phyloP scores from a whole-genome alignment of 1,140 invertebrate species.

The Trichonephila clavipes region DNA sequence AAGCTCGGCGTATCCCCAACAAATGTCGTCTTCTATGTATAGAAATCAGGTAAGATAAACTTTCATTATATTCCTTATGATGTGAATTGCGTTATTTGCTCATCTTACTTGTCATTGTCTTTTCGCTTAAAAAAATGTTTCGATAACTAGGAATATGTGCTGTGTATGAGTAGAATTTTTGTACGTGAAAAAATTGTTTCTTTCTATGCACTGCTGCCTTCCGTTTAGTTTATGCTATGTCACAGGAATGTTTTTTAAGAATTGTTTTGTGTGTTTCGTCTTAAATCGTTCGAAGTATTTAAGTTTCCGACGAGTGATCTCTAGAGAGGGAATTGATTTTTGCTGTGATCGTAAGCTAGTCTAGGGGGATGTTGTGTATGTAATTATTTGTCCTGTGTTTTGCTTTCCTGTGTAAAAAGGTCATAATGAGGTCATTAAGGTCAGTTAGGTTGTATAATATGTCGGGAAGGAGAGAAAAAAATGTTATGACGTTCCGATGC shows the following conservation, averaged over 20 bases:
- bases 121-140: no score
- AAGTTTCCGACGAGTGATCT: neutral
- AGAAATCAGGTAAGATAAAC: constrained; percentile 71
- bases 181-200: neutral
- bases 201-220: neutral
- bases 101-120: neutral
- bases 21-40: constrained; percentile 72
- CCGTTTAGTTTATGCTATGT: neutral
- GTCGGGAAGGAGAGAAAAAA: neutral
- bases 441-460: neutral
- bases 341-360: neutral
- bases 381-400: neutral
- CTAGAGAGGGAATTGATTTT: neutral
- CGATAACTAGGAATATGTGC: no score
- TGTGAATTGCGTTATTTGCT: neutral
- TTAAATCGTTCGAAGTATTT: neutral
- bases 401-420: neutral
- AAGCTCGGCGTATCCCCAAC: constrained; percentile 59
- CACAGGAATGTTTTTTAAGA: neutral
- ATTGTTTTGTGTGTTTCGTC: neutral
- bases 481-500: neutral
- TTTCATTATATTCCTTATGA: neutral
- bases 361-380: neutral
- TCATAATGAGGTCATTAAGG: constrained; percentile 41
- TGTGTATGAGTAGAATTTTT: no score